A percentile compares a stretch with the other conserved stretches of the same genome.
These are phyloP conservation scores for Apeira syringaria DNA, from an alignment of 2,888 invertebrate species.

Conservation along the genomic window DNA sequence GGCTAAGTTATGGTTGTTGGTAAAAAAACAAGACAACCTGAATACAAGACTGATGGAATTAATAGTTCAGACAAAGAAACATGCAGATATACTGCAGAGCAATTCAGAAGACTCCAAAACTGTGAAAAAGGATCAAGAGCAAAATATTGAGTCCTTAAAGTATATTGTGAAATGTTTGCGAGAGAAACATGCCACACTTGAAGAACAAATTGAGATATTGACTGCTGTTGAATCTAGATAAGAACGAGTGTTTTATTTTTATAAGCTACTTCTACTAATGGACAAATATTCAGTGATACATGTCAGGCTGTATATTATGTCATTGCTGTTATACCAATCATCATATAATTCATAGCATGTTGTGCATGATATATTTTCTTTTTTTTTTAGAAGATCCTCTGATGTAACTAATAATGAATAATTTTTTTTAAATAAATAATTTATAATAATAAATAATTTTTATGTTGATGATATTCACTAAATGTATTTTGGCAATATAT, in stretches of 20 bases:
- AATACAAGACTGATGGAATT: conserved; percentile 59
- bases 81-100: conserved; percentile 58
- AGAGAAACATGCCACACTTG: conserved; percentile 71
- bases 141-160: conserved; percentile 61
- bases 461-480: too few relatives aligned
- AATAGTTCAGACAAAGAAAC: conserved; percentile 58
- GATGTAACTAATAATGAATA: too few relatives aligned
- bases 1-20: conserved; percentile 62
- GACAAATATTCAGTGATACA: too few relatives aligned
- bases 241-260: not conserved
- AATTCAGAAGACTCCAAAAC: conserved; percentile 49
- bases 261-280: too few relatives aligned
- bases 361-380: too few relatives aligned
- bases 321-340: too few relatives aligned
- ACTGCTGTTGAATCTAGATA: conserved; percentile 70
- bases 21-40: conserved; percentile 70
- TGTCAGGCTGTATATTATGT: too few relatives aligned
- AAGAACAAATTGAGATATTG: conserved; percentile 74
- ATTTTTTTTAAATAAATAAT: too few relatives aligned
- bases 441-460: too few relatives aligned
- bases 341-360: too few relatives aligned
- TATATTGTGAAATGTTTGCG: conserved; percentile 72
- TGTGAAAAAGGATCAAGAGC: conserved; percentile 56
- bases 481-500: too few relatives aligned
- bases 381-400: too few relatives aligned